Base-by-base conservation (phyloP, 2,797 vertebrate species). In the Gymnocypris eckloni region DNA sequence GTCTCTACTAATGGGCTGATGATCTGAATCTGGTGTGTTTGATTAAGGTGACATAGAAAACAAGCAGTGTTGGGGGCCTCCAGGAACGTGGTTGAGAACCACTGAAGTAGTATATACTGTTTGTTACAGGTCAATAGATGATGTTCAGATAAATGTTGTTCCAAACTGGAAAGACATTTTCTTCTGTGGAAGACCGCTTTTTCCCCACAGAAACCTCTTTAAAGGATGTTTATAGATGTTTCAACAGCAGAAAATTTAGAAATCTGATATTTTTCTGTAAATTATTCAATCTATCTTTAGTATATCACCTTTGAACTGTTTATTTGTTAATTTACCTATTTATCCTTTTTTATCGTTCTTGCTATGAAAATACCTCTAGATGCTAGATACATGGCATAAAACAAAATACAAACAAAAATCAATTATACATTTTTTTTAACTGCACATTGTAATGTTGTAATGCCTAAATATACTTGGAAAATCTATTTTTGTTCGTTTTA, bases 401-500 rank as follows among this genome's bases (percentile, higher is more conserved):
- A 16, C n/a, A 16, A 48, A 25, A n/a, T 18, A 18, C 16, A 54
- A 18, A 18, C 16, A 54, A 54, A 52, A 52, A 15, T 50, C 1
- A 15, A 15, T 50, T 33, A 33, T 33, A 33, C 2, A 1, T 0
- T 7, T 71, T 71, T 71, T n/a, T 15, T 4, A 25, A 15, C 5
- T 45, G 6, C 1, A 4, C 6, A 4, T 72, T 72, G 22, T 45
- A 45, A 25, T 15, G 0, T 48, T 72, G 12, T n/a, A 15, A 45
- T 13, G 20, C 5, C 10, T 43, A 72, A 15, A 25, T 72, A 4
- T 13, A n/a, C 22, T 45, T 6, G 2, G 5, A 43, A 28, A 16
- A 67, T 3, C 18, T 37, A 0, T 3, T 1, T 0, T 0, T 15
- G 0, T 71, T n/a, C 12, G 0, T 41, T 7, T 39, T 39, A 39